Evolutionary conservation across 2,888 invertebrate genomes (phyloP).

Genomic region (Listrodromus nycthemerus): DNA sequence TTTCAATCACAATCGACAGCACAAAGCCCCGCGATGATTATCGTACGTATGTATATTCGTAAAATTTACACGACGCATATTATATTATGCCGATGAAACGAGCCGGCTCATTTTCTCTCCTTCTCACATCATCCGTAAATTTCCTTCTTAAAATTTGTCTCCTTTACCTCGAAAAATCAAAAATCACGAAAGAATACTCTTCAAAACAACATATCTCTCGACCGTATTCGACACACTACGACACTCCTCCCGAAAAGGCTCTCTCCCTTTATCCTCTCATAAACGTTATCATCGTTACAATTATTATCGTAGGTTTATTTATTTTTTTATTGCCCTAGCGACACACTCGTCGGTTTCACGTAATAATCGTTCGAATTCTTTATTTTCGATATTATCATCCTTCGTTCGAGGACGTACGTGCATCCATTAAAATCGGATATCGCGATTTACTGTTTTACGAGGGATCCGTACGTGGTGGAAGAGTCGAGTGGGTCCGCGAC

Average conservation of each 20-base stretch:
- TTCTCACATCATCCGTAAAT: background rate
- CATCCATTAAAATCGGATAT: background rate
- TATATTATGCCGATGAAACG: constrained; percentile 8
- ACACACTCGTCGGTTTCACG: constrained; percentile 26
- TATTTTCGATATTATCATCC: background rate
- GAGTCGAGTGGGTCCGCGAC: constrained; percentile 58
- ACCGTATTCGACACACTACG: constrained; percentile 14
- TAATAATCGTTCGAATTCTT: constrained; percentile 26
- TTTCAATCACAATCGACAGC: constrained; percentile 36
- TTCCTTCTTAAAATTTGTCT: background rate
- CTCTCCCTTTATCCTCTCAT: background rate
- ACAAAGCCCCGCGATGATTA: constrained; percentile 13
- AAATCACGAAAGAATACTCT: background rate
- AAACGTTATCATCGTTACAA: background rate
- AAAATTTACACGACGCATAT: constrained; percentile 1
- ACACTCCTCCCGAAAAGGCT: background rate
- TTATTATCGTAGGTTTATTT: constrained; percentile 4
- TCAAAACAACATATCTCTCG: constrained; percentile 9
- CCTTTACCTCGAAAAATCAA: background rate
- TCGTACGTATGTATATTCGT: constrained; percentile 1
- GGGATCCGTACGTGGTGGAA: constrained; percentile 5
- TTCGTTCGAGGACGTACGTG: background rate
- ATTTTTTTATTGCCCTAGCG: constrained; percentile 8
- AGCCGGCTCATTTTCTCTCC: background rate
- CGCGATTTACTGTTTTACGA: constrained; percentile 13